phyloP scores from a whole-genome alignment of 2,888 invertebrate genomes.

The Icerya purchasi region DNA sequence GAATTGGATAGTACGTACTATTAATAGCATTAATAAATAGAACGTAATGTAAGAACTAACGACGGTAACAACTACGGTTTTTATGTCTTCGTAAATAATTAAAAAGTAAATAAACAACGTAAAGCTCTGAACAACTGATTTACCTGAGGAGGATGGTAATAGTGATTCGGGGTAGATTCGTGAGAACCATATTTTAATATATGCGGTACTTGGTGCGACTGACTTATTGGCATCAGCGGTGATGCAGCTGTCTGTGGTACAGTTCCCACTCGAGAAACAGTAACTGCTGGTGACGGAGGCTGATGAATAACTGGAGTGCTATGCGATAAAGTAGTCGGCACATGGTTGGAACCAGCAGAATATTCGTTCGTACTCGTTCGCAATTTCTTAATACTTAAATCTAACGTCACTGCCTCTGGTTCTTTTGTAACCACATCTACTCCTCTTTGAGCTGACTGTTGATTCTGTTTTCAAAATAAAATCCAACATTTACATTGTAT shows the following conservation, averaged over 20 bases:
- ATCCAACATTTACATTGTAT: too few relatives aligned
- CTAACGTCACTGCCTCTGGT: constrained; percentile 37
- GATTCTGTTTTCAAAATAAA: too few relatives aligned
- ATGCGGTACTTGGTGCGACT: constrained; percentile 1
- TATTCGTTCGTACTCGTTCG: constrained; percentile 21
- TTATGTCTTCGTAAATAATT: too few relatives aligned
- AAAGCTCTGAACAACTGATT: too few relatives aligned
- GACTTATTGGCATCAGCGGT: constrained; percentile 1
- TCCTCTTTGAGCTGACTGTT: too few relatives aligned
- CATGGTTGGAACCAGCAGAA: constrained; percentile 9
- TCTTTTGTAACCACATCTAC: too few relatives aligned
- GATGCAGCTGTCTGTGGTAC: too few relatives aligned
- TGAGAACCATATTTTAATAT: constrained; percentile 6
- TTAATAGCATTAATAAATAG: too few relatives aligned
- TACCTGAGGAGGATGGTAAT: constrained; percentile 7
- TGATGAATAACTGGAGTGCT: constrained; percentile 11
- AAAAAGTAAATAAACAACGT: too few relatives aligned
- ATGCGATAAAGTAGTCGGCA: constrained; percentile 11
- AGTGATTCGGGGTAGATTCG: constrained; percentile 5
- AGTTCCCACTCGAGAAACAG: not conserved
- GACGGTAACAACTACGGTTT: too few relatives aligned
- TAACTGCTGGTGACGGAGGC: not conserved
- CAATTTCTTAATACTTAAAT: constrained; percentile 54
- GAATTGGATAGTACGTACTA: too few relatives aligned
- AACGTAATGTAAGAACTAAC: too few relatives aligned